Base-by-base conservation (phyloP, 2,888 invertebrate genomes). In the Cremastinae sp. region DNA sequence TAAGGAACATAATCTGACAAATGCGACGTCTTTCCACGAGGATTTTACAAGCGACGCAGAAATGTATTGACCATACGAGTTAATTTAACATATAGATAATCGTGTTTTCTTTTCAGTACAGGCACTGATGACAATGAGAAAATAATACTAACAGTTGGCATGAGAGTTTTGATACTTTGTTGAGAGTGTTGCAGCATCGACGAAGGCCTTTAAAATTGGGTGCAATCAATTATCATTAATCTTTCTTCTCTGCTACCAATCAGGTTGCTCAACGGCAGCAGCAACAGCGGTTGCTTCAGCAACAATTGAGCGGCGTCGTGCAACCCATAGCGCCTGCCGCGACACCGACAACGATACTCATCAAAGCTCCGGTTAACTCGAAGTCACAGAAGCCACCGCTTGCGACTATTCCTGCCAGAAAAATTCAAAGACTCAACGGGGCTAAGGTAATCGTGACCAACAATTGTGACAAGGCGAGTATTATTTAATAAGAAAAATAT, bases 251-350 rank as follows among this genome's bases (percentile, higher is more conserved):
- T 53, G 49, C 64, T 62, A 64, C 54, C 38, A 9, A 72, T 53
- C 84, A 94, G 94, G 93, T 94, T 74, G 93, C 93, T 0, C 94
- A 94, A 82, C 92, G 94, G 0, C 94, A 94, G 84, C 93, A 93
- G 82, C 92, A 92, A 75, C 91, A 91, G 77, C 91, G 92, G 83
- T 91, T 93, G 71, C 86, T 92, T 54, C 90, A 92, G 51, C 92
- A 92, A 81, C 92, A 92, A 81, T 87, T 90, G 72, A 85, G 89
- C 75, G 87, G 83, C 22, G 86, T 81, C 56, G 74, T 82, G 41
- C 77, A 83, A 45, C 84, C 86, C 45, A 78, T 86, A 47, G 83
- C 87, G 59, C 86, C 86, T 38, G 79, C 84, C 41, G 88, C 87
- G 49, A 85, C 84, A 18, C 87, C 86, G 20, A 83, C 87, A 18